Base-by-base conservation (phyloP, 2,888 invertebrate species). In the Stomorhina lunata region DNA sequence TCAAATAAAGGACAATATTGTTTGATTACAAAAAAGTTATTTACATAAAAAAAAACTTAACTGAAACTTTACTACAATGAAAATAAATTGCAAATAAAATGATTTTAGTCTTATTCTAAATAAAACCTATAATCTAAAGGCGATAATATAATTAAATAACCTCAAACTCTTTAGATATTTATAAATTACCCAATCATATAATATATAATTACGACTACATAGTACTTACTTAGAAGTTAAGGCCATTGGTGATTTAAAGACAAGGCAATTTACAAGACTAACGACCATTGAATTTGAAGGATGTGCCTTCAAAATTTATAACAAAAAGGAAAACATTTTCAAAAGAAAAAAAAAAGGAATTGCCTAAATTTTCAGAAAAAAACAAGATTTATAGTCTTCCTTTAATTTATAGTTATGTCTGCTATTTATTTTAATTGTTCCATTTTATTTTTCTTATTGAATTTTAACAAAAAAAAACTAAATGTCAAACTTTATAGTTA, bases 141-240 rank as follows among this genome's bases (percentile, higher is more conserved):
- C 72, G 66, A 68, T 77, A 77, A 80, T 76, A 80, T 69, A 81
- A 77, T 77, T 81, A 72, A 77, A 77, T 55, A 32, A 43, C 43
- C 17, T 25, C 9, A 63, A 17, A n/a, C n/a, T n/a, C n/a, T n/a
- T n/a, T n/a, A n/a, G n/a, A n/a, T n/a, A n/a, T n/a, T n/a, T n/a
- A n/a, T n/a, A n/a, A n/a, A n/a, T n/a, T n/a, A n/a, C n/a, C n/a
- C n/a, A n/a, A n/a, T n/a, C 61, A 4, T 53, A 4, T 27, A 55
- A 2, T 53, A 50, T 9, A 4, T 12, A 22, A 22, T 12, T 27
- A 17, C 40, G 25, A 55, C 55, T 20, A 40, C 17, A 17, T 27
- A 48, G 48, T 45, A 43, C 15, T 34, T 34, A 22, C 12, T 34
- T 40, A 12, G 40, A 48, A 50, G 61, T 27, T 40, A 63, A 37